These are phyloP conservation scores for Neotoma lepida DNA, from an alignment of 2,113 vertebrate genomes.

Conservation along the genomic window DNA sequence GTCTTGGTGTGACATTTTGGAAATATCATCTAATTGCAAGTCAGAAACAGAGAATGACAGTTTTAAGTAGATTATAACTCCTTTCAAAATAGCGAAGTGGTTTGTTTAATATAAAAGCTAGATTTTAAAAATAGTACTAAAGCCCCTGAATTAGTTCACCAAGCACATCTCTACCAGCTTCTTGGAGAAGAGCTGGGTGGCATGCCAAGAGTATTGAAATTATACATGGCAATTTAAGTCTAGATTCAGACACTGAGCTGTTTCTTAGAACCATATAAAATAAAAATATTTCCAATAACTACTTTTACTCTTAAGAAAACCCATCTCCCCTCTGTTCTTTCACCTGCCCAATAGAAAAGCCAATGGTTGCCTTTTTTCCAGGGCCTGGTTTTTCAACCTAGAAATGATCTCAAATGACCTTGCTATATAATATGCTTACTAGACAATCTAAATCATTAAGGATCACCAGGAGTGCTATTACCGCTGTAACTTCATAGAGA, in stretches of 20 bases:
- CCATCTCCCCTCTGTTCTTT: conserved; percentile 41
- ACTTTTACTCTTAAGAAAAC: conserved; percentile 69
- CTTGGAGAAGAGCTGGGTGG: conserved; percentile 50
- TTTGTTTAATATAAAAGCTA: conserved; percentile 81
- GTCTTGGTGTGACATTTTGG: conserved; percentile 85
- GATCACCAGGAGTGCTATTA: background rate
- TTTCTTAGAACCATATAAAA: conserved; percentile 70
- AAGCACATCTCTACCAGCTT: conserved; percentile 71
- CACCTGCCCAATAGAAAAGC: background rate
- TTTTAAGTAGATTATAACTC: conserved; percentile 86
- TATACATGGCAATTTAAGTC: conserved; percentile 26
- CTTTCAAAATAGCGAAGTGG: conserved; percentile 82
- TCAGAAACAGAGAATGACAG: conserved; percentile 87
- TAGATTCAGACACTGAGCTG: conserved; percentile 36
- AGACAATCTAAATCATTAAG: conserved; percentile 23
- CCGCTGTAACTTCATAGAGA: conserved; percentile 7
- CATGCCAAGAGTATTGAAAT: conserved; percentile 70
- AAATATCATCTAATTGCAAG: conserved; percentile 87
- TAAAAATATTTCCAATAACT: conserved; percentile 64
- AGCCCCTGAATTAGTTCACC: conserved; percentile 72
- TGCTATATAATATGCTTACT: background rate
- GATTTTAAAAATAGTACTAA: conserved; percentile 82
- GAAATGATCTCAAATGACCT: background rate
- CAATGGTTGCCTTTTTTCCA: background rate
- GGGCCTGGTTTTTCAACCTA: background rate